These are phyloP conservation scores for Umimayanthus chanpuru DNA, from an alignment of 92 coral and sea anemone genomes.

Conservation along the genomic window DNA sequence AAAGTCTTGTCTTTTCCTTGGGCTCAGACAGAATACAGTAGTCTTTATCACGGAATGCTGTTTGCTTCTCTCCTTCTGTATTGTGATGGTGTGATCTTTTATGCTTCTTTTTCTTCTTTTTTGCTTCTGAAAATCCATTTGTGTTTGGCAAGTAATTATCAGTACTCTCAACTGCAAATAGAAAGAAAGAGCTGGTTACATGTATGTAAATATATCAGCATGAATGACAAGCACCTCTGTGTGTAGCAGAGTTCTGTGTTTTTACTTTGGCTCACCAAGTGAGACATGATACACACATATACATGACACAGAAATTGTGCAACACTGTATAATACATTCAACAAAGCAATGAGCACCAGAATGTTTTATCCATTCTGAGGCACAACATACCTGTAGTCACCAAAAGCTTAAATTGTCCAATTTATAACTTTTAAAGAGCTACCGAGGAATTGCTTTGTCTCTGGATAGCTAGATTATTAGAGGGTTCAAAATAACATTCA, in stretches of 20 bases:
- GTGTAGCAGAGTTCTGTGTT: neutral
- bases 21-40: constrained; percentile 77
- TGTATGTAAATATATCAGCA: neutral
- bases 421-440: too few relatives aligned
- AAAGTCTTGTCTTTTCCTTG: constrained; percentile 78
- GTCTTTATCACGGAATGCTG: constrained; percentile 67
- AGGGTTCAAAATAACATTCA: too few relatives aligned
- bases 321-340: too few relatives aligned
- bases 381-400: too few relatives aligned
- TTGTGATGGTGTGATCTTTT: constrained; percentile 80
- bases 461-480: too few relatives aligned
- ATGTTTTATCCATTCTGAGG: too few relatives aligned
- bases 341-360: too few relatives aligned
- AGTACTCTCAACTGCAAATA: constrained; percentile 28
- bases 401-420: too few relatives aligned
- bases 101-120: constrained; percentile 88
- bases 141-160: constrained; percentile 35
- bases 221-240: neutral
- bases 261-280: neutral
- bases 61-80: constrained; percentile 59
- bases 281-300: too few relatives aligned
- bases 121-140: constrained; percentile 59
- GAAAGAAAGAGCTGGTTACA: neutral
- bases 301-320: too few relatives aligned
- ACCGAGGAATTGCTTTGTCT: too few relatives aligned